Percentiles rank a stretch among this genome's conserved stretches.
Evolutionary conservation across 2,113 vertebrate species (phyloP).

Genomic region (Gallinago undulata): DNA sequence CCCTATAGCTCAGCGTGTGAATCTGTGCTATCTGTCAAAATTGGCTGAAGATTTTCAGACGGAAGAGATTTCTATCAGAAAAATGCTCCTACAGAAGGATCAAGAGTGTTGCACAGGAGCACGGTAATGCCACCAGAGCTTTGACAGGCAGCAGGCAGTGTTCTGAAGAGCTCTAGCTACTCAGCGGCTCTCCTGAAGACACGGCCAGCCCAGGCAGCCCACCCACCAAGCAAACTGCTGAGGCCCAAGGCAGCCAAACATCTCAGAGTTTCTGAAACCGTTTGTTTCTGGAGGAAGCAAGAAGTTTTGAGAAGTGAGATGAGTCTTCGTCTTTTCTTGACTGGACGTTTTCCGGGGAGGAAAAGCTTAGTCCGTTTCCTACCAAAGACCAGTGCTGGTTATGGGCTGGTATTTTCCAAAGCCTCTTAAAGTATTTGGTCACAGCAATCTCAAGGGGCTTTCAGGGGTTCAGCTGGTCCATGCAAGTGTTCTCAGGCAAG

Average conservation of each 20-base stretch:
- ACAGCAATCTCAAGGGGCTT: not conserved
- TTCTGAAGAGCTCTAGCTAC: not conserved
- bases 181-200: not conserved
- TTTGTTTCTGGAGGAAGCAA: not conserved
- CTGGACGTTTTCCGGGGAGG: not conserved
- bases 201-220: not conserved
- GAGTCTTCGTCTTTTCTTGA: not conserved
- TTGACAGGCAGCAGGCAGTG: not conserved
- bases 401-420: not conserved
- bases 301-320: not conserved
- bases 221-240: not conserved
- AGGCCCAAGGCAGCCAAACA: accelerated
- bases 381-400: not conserved
- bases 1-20: not conserved
- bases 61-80: not conserved
- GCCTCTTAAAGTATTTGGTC: not conserved
- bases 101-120: not conserved
- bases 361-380: not conserved
- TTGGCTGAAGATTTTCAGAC: not conserved
- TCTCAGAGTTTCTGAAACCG: not conserved
- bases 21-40: not conserved
- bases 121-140: not conserved
- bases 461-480: not conserved
- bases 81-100: not conserved
- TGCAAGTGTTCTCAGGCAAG: not conserved